A percentile compares a stretch with the other conserved stretches of the same genome.
Evolutionary conservation across 2,888 invertebrate species (phyloP).

Genomic region (Drosophila pseudotalamancana): DNA sequence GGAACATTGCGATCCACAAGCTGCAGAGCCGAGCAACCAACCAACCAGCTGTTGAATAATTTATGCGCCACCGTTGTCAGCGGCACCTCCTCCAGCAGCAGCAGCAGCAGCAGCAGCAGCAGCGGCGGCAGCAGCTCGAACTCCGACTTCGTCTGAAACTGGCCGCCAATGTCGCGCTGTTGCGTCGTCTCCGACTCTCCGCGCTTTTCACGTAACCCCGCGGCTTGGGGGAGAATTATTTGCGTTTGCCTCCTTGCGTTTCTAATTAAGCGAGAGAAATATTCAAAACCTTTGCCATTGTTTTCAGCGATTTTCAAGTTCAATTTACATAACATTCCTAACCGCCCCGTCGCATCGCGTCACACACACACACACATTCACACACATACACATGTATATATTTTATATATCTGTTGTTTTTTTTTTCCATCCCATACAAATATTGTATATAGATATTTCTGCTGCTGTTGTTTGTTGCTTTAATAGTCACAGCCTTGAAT

Average conservation of each 20-base stretch:
- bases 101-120: constrained; percentile 2
- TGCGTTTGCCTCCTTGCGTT: constrained; percentile 76
- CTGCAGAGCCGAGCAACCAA: background rate
- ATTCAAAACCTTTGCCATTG: constrained; percentile 81
- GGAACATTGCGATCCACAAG: constrained; percentile 28
- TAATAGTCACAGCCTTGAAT: constrained; percentile 58
- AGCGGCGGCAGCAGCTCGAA: constrained; percentile 13
- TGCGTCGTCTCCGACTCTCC: no score
- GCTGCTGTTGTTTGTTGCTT: constrained; percentile 15
- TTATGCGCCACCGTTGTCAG: constrained; percentile 69
- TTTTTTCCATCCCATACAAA: constrained; percentile 25
- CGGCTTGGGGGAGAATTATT: constrained; percentile 59
- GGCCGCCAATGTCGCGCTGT: constrained; percentile 40
- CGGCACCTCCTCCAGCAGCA: constrained; percentile 52
- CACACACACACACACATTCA: constrained; percentile 35
- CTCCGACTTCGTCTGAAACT: no score
- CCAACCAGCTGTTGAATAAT: constrained; percentile 71
- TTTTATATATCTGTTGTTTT: background rate
- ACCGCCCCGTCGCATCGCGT: constrained; percentile 47
- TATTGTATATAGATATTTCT: constrained; percentile 8
- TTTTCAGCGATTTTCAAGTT: constrained; percentile 75
- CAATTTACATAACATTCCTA: constrained; percentile 78
- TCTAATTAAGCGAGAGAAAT: constrained; percentile 82
- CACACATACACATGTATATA: background rate
- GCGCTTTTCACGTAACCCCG: constrained; percentile 32